These are phyloP conservation scores for Magallana nippona DNA, from an alignment of 2,888 invertebrate species.

Conservation along the genomic window DNA sequence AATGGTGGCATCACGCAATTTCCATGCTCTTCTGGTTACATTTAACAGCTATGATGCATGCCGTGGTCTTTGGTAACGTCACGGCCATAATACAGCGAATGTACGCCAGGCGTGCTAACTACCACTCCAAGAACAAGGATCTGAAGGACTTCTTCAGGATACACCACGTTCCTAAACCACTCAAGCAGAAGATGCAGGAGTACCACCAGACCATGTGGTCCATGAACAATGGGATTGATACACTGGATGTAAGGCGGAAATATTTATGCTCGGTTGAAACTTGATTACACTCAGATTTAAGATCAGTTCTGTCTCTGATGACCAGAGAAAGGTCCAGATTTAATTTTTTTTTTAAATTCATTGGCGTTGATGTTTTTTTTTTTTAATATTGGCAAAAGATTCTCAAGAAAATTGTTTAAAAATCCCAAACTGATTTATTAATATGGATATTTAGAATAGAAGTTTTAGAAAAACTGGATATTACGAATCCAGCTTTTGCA, in stretches of 20 bases:
- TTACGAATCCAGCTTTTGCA: too few species aligned
- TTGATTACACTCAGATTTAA: background rate
- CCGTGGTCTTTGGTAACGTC: conserved; percentile 98
- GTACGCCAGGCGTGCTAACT: conserved; percentile 95
- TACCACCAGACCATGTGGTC: conserved; percentile 99
- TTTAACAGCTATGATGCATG: conserved; percentile 94
- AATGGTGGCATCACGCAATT: too few species aligned
- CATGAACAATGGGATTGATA: conserved; percentile 97
- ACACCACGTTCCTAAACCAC: conserved; percentile 96
- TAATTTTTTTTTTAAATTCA: too few species aligned
- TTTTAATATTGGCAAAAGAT: too few species aligned
- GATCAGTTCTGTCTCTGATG: too few species aligned
- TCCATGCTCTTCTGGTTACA: background rate
- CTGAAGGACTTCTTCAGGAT: conserved; percentile 95
- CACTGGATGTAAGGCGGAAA: conserved; percentile 89
- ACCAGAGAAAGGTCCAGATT: too few species aligned
- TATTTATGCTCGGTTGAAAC: background rate
- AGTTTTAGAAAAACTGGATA: too few species aligned
- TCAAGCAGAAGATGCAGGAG: conserved; percentile 97
- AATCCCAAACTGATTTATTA: too few species aligned
- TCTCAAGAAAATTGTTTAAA: too few species aligned
- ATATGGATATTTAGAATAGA: too few species aligned
- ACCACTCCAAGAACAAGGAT: conserved; percentile 96
- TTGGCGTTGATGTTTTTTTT: too few species aligned
- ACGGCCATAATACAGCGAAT: conserved; percentile 98